Evolutionary conservation across 64 coral and sea anemone genomes (phyloP).

Genomic region (Montipora foliosa): DNA sequence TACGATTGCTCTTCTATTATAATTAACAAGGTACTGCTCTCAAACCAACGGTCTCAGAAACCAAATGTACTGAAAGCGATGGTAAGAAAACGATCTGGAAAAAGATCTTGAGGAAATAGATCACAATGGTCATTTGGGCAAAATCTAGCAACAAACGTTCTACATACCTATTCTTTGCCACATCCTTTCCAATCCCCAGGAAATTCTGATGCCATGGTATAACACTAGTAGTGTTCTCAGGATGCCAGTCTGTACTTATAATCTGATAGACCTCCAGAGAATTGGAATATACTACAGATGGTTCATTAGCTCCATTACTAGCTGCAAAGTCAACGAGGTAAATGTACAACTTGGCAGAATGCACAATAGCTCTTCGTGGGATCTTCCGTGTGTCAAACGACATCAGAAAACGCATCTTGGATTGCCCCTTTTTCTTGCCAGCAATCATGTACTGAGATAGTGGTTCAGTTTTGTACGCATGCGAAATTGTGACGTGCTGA

Average conservation of each 20-base stretch:
- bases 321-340: conserved; percentile 64
- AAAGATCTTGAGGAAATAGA: too few relatives aligned
- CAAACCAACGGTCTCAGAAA: too few relatives aligned
- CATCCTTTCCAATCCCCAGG: conserved; percentile 84
- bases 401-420: conserved; percentile 89
- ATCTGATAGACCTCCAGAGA: conserved; percentile 89
- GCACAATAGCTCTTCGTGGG: conserved; percentile 65
- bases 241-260: conserved; percentile 85
- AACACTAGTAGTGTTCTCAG: conserved; percentile 75
- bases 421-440: conserved; percentile 67
- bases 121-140: too few relatives aligned
- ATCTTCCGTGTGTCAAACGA: conserved; percentile 87
- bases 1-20: too few relatives aligned
- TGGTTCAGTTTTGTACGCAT: conserved; percentile 55
- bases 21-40: too few relatives aligned
- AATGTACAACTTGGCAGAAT: conserved; percentile 84
- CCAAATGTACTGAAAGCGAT: too few relatives aligned
- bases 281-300: conserved; percentile 48
- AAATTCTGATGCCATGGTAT: conserved; percentile 97
- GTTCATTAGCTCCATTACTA: conserved; percentile 24
- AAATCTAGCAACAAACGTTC: not conserved
- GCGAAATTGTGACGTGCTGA: conserved; percentile 65
- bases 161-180: conserved; percentile 64
- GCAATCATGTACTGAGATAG: conserved; percentile 69
- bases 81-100: too few relatives aligned